Conservation (phyloP, 1,140 invertebrate genomes). For the Carcinoscorpius rotundicauda region DNA sequence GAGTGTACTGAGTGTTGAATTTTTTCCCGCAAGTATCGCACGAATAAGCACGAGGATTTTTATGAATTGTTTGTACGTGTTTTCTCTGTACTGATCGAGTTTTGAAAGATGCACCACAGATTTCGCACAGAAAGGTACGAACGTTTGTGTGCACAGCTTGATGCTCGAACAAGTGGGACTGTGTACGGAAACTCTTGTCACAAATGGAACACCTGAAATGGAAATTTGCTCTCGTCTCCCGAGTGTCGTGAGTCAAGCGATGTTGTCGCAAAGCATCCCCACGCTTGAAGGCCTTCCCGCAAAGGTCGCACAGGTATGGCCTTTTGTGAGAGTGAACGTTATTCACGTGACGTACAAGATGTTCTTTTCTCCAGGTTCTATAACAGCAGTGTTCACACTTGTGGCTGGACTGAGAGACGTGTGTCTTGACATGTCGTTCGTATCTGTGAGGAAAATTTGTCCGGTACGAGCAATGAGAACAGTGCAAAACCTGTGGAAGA, state of each 20-base stretch:
- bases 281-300: conserved; percentile 37
- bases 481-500: conserved; percentile 17
- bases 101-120: conserved; percentile 39
- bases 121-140: conserved; percentile 37
- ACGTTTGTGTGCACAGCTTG: conserved; percentile 32
- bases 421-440: conserved; percentile 25
- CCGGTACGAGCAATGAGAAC: conserved; percentile 26
- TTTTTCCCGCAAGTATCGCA: conserved; percentile 32
- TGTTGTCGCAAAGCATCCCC: conserved; percentile 34
- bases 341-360: conserved; percentile 31
- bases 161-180: conserved; percentile 28
- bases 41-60: conserved; percentile 30
- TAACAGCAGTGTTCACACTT: conserved; percentile 30
- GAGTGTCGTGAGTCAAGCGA: conserved; percentile 26
- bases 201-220: conserved; percentile 30
- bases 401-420: conserved; percentile 12
- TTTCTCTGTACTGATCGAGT: conserved; percentile 36
- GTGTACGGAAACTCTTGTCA: conserved; percentile 34
- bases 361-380: conserved; percentile 31
- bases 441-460: conserved; percentile 24
- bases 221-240: conserved; percentile 19
- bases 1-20: conserved; percentile 37
- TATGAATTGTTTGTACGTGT: conserved; percentile 35
- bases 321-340: conserved; percentile 33
- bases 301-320: conserved; percentile 35